Evolutionary conservation across 2,113 vertebrate genomes (phyloP), one percentile per base, ranked within the genome.

Genomic region (Nyctibius bracteatus): DNA sequence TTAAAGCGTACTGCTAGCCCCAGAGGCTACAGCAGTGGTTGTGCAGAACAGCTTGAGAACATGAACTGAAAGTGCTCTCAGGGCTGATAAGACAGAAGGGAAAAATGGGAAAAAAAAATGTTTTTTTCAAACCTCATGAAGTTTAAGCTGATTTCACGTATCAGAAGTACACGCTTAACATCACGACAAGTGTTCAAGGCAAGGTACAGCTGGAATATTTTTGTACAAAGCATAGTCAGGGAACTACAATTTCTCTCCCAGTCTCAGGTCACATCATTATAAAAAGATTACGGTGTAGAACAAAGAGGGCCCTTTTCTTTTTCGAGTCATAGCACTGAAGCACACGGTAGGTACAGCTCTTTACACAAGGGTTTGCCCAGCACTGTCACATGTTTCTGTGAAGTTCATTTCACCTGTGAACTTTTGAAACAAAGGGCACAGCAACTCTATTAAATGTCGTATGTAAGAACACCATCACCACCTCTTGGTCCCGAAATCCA

Each of bases 391-490:
- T 4, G 2, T 28, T 77, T 46, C 62, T 65, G 39, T 19, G 73
- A 86, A 86, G 87, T 68, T 78, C 73, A 61, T 43, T 68, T 72
- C 58, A 71, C 4, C 31, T 9, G 5, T 4, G 21, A 87, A 63
- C 24, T 79, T 91, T 25, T 39, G 23, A 78, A 86, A 30, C 19
- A 54, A 67, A 87, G 16, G 7, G 15, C 30, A 79, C 57, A 67
- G 59, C 30, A 63, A 8, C 4, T 2, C n/a, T 28, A 39, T n/a
- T 12, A 66, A 90, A 85, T 19, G 37, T 8, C 0, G 0, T 5
- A 28, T 0, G 0, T 8, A 24, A 51, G 37, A 92, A 54, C 27
- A 39, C 8, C n/a, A 86, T 14, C 82, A 81, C 11, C 31, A 79
- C 33, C 22, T 63, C 57, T 41, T 61, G 22, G 17, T 62, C 51